Evolutionary conservation across 2,113 vertebrate genomes (phyloP).

Genomic region (Proteles cristata): DNA sequence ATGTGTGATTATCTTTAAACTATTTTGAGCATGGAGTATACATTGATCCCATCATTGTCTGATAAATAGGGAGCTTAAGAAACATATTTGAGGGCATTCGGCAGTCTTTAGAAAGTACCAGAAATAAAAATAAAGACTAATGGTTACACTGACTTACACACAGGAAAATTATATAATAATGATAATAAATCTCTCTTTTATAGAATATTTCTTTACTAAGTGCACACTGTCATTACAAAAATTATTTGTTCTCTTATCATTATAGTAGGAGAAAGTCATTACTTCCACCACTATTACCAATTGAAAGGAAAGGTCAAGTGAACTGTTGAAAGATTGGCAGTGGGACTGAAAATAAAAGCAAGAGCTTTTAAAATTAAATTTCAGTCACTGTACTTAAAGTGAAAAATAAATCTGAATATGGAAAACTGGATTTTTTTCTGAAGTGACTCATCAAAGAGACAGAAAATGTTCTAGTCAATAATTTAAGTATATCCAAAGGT

Average conservation of each 20-base stretch:
- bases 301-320: conserved; percentile 71
- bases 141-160: conserved; percentile 33
- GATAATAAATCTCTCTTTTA: conserved; percentile 62
- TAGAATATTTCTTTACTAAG: conserved; percentile 57
- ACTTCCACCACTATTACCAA: not conserved
- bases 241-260: conserved; percentile 71
- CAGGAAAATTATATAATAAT: conserved; percentile 63
- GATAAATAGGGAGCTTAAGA: not conserved
- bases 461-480: not conserved
- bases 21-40: not conserved
- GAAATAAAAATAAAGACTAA: conserved; percentile 24
- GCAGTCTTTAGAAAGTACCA: not conserved
- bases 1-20: not conserved
- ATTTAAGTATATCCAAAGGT: not conserved
- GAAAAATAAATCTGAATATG: conserved; percentile 14
- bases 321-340: conserved; percentile 56
- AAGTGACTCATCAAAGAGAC: not conserved
- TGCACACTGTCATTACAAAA: conserved; percentile 51
- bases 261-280: conserved; percentile 58
- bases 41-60: not conserved
- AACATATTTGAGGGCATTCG: not conserved
- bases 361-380: conserved; percentile 41
- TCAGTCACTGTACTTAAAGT: not conserved
- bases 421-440: conserved; percentile 1
- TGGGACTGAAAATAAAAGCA: conserved; percentile 61